These are phyloP conservation scores for Pseudopleuronectes americanus DNA, from an alignment of 2,797 vertebrate species.

Conservation along the genomic window DNA sequence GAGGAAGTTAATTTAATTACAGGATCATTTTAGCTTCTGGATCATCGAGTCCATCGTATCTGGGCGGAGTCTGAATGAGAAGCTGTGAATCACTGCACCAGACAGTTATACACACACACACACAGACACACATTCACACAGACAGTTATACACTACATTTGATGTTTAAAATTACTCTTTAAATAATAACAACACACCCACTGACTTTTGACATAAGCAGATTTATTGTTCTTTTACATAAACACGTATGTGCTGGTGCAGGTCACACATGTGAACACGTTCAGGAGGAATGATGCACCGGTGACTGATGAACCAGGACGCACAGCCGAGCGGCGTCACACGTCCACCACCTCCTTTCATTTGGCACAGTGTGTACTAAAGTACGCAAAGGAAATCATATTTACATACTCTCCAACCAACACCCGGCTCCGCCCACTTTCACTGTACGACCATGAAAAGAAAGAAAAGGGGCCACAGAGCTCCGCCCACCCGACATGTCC, in stretches of 20 bases:
- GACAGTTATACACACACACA: neutral
- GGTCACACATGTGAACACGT: neutral
- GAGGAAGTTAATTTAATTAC: too few relatives aligned
- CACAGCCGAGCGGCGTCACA: too few relatives aligned
- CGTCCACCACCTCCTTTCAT: constrained; percentile 24
- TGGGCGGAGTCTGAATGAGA: constrained; percentile 6
- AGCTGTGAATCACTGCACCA: constrained; percentile 44
- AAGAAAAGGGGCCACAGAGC: too few relatives aligned
- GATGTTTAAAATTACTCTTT: neutral
- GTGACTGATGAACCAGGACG: too few relatives aligned
- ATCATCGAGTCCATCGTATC: neutral
- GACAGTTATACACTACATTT: too few relatives aligned
- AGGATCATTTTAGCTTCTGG: too few relatives aligned
- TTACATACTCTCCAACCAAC: constrained; percentile 21
- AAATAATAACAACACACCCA: neutral
- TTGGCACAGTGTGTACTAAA: constrained; percentile 43
- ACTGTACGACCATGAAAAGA: too few relatives aligned
- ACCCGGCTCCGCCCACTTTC: too few relatives aligned
- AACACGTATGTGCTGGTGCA: neutral
- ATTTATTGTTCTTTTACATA: constrained; percentile 69
- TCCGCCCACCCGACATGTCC: too few relatives aligned
- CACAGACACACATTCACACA: too few relatives aligned
- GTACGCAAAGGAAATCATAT: constrained; percentile 12
- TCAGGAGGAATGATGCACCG: neutral
- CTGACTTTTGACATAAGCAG: constrained; percentile 38